Evolutionary conservation across 2,888 invertebrate species (phyloP), one percentile per base, ranked within the genome.

Genomic region (Dione juno): DNA sequence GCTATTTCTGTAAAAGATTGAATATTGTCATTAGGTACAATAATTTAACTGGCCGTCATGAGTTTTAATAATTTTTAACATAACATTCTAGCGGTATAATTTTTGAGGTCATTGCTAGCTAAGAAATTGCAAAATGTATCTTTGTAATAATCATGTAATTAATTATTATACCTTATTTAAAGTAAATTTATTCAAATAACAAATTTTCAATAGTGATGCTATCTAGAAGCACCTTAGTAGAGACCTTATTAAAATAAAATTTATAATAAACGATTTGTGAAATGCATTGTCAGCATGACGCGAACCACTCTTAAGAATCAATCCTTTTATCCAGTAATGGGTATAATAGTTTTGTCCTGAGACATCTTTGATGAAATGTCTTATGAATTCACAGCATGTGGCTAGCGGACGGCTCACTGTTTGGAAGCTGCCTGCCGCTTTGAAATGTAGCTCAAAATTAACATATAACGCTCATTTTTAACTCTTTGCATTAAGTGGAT

Each of bases 251-350:
- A 82, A 87, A 88, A 88, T 86, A 85, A 88, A 85, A 82, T 88
- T 83, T 82, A 84, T 90, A 87, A 91, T 87, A 88, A 91, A 92
- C 85, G 90, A 88, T 86, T 87, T 87, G 87, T 88, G 82, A 89
- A 87, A 91, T 84, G 90, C 85, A 79, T 83, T 92, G 92, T 93
- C 93, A 93, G 93, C 93, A 88, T 92, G 93, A 93, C 84, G 81
- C 84, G 85, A 84, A 81, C 79, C 80, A 75, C 79, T 79, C 80
- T 82, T 78, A 83, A 79, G 84, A 86, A 87, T 85, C 77, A 81
- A 76, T 70, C 84, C 84, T 86, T 86, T 85, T 78, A 74, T 77
- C 69, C 75, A 76, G 79, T 78, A 85, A 85, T 83, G 80, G 83
- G 78, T 84, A 83, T 85, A 87, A 91, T 88, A 85, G 88, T 87